Evolutionary conservation across 2,888 invertebrate species (phyloP), one percentile per base, ranked within the genome.

Genomic region (Sminthurinus aureus): DNA sequence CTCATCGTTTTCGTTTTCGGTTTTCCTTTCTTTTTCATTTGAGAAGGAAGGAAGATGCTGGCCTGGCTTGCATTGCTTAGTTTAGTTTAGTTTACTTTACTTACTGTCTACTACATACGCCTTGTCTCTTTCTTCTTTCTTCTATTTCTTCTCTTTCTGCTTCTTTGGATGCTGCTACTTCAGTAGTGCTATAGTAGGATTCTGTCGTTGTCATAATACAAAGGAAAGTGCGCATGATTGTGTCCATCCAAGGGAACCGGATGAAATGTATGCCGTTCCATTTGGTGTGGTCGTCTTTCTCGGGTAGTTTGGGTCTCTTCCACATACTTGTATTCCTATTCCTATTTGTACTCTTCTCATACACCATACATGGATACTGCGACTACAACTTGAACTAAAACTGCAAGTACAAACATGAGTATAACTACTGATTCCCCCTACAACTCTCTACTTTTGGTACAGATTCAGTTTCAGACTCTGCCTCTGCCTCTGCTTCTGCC

Each of bases 211-310:
- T 38, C 38, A 38, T 38, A 38, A 38, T 38, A 80, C 80, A 80
- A 80, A 71, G 71, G 73, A 73, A 71, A 73, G 71, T 80, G 80
- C 80, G 80, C 80, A 80, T 80, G 80, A 80, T 80, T 80, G 38
- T 80, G 73, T 80, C 80, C 80, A 80, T 38, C 38, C 38, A 4
- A 38, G 38, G 71, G 71, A 50, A 80, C 80, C 80, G 80, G 80
- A 80, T 80, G 80, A 80, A 71, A 80, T 80, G 24, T 77, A 73
- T 78, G 73, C 80, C 71, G 71, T 80, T 22, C 22, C 75, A 18
- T 52, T 38, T 51, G 75, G 18, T 75, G 18, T 0, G 22, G 4
- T 24, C 71, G 22, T 71, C 24, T 24, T 8, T 51, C 9, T 52
- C 52, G 52, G 73, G 73, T 22, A 69, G 24, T 73, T 73, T 73